Percentiles rank a stretch among this genome's conserved stretches.
phyloP scores from a whole-genome alignment of 2,888 invertebrate genomes.

The Leptopterna dolabrata region DNA sequence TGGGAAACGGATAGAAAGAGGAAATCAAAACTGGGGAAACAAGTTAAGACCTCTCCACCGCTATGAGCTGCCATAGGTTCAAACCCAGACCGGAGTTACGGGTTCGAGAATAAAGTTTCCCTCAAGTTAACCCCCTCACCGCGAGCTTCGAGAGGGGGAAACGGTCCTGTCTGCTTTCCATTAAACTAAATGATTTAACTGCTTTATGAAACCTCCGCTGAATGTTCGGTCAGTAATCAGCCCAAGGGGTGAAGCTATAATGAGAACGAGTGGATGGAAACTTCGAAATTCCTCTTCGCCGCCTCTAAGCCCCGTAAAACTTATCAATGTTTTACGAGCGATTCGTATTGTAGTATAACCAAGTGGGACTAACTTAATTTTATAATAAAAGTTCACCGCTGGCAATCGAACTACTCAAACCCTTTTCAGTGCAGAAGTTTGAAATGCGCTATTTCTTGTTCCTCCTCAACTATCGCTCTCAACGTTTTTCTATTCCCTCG shows the following conservation, averaged over 20 bases:
- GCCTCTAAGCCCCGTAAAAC: not conserved
- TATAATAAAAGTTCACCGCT: not conserved
- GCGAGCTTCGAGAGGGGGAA: not conserved
- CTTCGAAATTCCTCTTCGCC: not conserved
- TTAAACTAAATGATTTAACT: constrained; percentile 44
- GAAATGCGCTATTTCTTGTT: not conserved
- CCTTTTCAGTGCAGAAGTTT: not conserved
- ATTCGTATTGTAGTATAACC: constrained; percentile 37
- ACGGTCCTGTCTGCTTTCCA: constrained; percentile 22
- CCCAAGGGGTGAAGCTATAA: constrained; percentile 25
- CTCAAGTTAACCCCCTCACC: not conserved
- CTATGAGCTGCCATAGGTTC: not conserved
- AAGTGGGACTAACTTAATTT: constrained; percentile 29
- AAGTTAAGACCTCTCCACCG: not conserved
- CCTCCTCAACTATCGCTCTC: not conserved
- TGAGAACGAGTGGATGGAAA: constrained; percentile 40
- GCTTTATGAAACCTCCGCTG: constrained; percentile 25
- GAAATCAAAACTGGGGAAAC: not conserved
- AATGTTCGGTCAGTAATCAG: constrained; percentile 37
- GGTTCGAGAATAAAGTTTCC: not conserved
- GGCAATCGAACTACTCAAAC: constrained; percentile 20
- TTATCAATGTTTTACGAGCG: constrained; percentile 36
- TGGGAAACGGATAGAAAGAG: not conserved
- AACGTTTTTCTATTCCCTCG: not conserved
- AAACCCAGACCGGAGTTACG: not conserved